Percentiles rank a stretch among this genome's conserved stretches.
Evolutionary conservation across 2,888 invertebrate genomes (phyloP).

Genomic region (Campoplex capitator): DNA sequence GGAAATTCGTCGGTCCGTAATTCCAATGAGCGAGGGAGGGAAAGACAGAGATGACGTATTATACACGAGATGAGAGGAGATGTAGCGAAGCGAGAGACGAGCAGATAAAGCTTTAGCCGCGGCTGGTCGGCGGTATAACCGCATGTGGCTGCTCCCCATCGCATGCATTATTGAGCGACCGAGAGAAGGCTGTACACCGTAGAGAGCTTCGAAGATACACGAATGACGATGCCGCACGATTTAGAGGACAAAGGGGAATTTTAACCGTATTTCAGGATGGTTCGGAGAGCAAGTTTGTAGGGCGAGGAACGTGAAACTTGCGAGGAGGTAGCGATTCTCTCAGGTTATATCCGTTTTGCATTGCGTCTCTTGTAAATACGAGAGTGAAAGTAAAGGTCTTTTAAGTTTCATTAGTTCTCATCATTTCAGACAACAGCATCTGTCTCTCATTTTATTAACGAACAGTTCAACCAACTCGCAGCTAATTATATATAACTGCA

Average conservation of each 20-base stretch:
- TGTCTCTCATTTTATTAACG: slow-evolving; percentile 41
- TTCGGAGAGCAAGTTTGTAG: slow-evolving; percentile 60
- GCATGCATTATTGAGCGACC: slow-evolving; percentile 76
- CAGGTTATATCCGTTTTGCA: slow-evolving; percentile 68
- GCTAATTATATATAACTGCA: slow-evolving; percentile 66
- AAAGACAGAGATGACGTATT: slow-evolving; percentile 17
- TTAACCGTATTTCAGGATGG: slow-evolving; percentile 77
- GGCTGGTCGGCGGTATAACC: slow-evolving; percentile 66
- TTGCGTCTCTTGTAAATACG: slow-evolving; percentile 41
- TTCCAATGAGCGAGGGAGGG: neutral
- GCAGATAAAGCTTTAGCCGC: slow-evolving; percentile 67
- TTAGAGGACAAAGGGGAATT: slow-evolving; percentile 76
- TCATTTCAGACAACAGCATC: slow-evolving; percentile 46
- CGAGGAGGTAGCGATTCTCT: slow-evolving; percentile 68
- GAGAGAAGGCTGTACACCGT: slow-evolving; percentile 40
- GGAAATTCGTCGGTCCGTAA: slow-evolving; percentile 28
- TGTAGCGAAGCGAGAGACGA: slow-evolving; percentile 68
- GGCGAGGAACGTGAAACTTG: slow-evolving; percentile 50
- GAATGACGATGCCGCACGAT: slow-evolving; percentile 65
- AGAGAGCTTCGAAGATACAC: slow-evolving; percentile 64
- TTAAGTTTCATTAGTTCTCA: slow-evolving; percentile 52
- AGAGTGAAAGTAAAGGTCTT: slow-evolving; percentile 7
- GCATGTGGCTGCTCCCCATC: slow-evolving; percentile 68
- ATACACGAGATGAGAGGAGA: slow-evolving; percentile 36
- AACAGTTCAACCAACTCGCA: slow-evolving; percentile 68